A percentile compares a stretch with the other conserved stretches of the same genome.
These are phyloP conservation scores for Azorinus chamasolen DNA, from an alignment of 2,888 invertebrate genomes.

Conservation along the genomic window DNA sequence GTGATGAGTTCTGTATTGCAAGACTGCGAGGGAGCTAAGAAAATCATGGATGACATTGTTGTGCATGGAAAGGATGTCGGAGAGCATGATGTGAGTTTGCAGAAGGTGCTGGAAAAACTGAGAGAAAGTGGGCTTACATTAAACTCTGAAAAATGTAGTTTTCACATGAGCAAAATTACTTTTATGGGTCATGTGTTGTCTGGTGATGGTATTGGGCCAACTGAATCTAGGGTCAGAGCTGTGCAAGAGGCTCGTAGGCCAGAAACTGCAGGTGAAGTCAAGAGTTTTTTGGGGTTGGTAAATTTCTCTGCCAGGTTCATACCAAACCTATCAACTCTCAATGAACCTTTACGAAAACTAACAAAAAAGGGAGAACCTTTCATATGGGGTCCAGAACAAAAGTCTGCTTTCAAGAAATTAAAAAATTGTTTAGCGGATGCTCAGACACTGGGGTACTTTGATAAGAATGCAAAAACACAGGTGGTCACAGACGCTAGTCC, in stretches of 20 bases:
- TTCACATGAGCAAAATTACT: conserved; percentile 27
- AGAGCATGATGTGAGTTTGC: conserved; percentile 56
- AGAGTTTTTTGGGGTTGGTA: conserved; percentile 43
- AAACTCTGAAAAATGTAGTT: conserved; percentile 64
- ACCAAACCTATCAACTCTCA: conserved; percentile 49
- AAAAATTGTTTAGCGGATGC: conserved; percentile 2
- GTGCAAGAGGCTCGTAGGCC: conserved; percentile 35
- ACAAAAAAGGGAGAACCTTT: conserved; percentile 26
- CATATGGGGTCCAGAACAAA: conserved; percentile 11
- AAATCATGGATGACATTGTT: conserved; percentile 55
- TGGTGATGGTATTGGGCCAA: conserved; percentile 28
- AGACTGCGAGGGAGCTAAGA: conserved; percentile 37
- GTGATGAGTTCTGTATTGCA: conserved; percentile 26
- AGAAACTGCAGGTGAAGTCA: conserved; percentile 26
- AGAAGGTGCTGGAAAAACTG: conserved; percentile 41
- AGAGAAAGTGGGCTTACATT: conserved; percentile 52
- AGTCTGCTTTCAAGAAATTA: conserved; percentile 3
- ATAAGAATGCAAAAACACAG: not conserved
- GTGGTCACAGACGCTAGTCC: conserved; percentile 23
- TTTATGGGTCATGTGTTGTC: conserved; percentile 41
- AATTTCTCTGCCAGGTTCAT: conserved; percentile 32
- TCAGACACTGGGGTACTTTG: conserved; percentile 17
- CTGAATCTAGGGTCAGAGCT: conserved; percentile 28
- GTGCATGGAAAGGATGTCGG: conserved; percentile 48
- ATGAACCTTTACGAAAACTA: conserved; percentile 39